Evolutionary conservation across 1,140 invertebrate genomes (phyloP).

Genomic region (Cydia amplana): DNA sequence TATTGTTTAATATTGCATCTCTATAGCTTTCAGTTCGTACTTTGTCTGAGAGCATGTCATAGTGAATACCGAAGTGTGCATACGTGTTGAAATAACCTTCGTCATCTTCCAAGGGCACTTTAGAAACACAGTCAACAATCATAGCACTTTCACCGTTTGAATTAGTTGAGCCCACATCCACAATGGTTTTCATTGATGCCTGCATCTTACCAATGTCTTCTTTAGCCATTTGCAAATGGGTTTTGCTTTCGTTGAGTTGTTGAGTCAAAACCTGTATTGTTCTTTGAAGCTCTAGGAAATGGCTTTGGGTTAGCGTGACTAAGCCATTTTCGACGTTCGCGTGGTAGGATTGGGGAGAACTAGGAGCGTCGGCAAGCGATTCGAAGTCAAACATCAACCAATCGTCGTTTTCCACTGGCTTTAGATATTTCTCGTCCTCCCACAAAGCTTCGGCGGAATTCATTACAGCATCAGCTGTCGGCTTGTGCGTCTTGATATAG

Average conservation of each 20-base stretch:
- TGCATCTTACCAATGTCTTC: conserved; percentile 84
- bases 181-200: conserved; percentile 81
- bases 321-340: conserved; percentile 82
- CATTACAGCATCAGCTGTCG: conserved; percentile 80
- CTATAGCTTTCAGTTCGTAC: conserved; percentile 95
- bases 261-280: conserved; percentile 81
- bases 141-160: conserved; percentile 52
- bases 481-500: conserved; percentile 86
- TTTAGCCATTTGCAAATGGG: conserved; percentile 80
- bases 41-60: conserved; percentile 96
- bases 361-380: conserved; percentile 59
- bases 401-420: conserved; percentile 89
- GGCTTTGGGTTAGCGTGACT: conserved; percentile 82
- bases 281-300: conserved; percentile 82
- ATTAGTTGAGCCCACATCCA: conserved; percentile 62
- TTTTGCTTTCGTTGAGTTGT: conserved; percentile 79
- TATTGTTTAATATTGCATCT: conserved; percentile 94
- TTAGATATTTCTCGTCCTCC: conserved; percentile 89
- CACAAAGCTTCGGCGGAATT: conserved; percentile 80
- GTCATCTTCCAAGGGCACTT: conserved; percentile 81
- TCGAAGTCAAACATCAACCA: conserved; percentile 89
- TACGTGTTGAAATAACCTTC: conserved; percentile 96
- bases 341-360: conserved; percentile 72
- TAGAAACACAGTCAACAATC: conserved; percentile 71
- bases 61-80: conserved; percentile 98